These are phyloP conservation scores for Caligus rogercresseyi DNA, from an alignment of 1,140 invertebrate genomes.

Conservation along the genomic window DNA sequence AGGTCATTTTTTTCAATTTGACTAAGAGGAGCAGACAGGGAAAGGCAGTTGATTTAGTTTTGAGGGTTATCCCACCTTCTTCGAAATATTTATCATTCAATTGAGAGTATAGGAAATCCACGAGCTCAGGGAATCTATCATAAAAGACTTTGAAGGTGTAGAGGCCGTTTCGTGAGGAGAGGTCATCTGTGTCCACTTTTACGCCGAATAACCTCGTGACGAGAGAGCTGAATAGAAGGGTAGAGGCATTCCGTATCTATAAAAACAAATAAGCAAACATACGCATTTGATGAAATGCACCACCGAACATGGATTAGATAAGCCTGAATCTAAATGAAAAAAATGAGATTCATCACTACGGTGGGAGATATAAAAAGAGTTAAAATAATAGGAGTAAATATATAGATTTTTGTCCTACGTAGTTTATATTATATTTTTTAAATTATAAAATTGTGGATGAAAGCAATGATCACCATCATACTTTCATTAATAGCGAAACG, in stretches of 20 bases:
- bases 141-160: not conserved
- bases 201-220: not conserved
- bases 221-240: not conserved
- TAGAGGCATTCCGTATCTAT: not conserved
- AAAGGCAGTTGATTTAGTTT: not conserved
- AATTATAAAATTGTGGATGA: too few species aligned
- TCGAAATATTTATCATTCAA: not conserved
- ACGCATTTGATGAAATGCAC: too few species aligned
- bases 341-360: too few species aligned
- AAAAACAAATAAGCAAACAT: not conserved
- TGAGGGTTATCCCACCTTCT: not conserved
- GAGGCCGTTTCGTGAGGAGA: not conserved
- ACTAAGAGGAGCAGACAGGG: not conserved
- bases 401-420: too few species aligned
- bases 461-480: too few species aligned
- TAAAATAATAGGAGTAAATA: too few species aligned
- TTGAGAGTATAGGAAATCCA: not conserved
- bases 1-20: not conserved
- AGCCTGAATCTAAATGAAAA: too few species aligned
- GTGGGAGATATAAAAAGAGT: too few species aligned
- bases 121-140: not conserved
- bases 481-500: too few species aligned
- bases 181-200: not conserved
- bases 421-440: too few species aligned
- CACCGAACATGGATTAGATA: too few species aligned